Percentiles rank a stretch among this genome's conserved stretches.
phyloP scores from a whole-genome alignment of 2,888 invertebrate genomes.

The Drosophila nr. medialis region DNA sequence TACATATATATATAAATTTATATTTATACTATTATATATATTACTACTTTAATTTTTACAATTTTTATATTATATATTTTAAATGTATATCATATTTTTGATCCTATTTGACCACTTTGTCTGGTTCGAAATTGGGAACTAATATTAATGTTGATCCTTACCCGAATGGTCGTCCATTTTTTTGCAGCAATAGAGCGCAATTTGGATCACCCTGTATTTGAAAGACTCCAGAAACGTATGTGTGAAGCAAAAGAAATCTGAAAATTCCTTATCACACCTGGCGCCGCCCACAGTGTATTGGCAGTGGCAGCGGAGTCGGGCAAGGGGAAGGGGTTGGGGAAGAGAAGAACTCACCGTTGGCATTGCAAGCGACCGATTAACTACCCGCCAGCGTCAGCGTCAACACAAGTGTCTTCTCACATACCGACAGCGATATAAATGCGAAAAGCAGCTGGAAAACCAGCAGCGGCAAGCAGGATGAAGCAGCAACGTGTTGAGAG shows the following conservation, averaged over 20 bases:
- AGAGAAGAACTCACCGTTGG: slow-evolving; percentile 52
- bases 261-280: slow-evolving; percentile 75
- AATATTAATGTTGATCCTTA: not conserved
- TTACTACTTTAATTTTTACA: not conserved
- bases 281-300: slow-evolving; percentile 23
- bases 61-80: not conserved
- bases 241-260: slow-evolving; percentile 68
- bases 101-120: not conserved
- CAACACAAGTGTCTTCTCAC: slow-evolving; percentile 71
- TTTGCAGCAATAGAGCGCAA: not conserved
- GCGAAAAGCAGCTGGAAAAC: slow-evolving; percentile 19
- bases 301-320: not conserved
- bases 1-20: not conserved
- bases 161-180: not conserved
- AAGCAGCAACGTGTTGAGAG: slow-evolving; percentile 57
- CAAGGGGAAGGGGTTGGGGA: not conserved
- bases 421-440: slow-evolving; percentile 65
- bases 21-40: not conserved
- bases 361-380: slow-evolving; percentile 72
- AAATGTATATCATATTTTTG: not conserved
- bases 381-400: slow-evolving; percentile 67
- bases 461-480: slow-evolving; percentile 4
- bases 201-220: slow-evolving; percentile 54
- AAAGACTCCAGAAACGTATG: slow-evolving; percentile 49
- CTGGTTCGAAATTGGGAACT: not conserved